Conservation (phyloP, 2,797 vertebrate genomes). For the Xenopus petersii region DNA sequence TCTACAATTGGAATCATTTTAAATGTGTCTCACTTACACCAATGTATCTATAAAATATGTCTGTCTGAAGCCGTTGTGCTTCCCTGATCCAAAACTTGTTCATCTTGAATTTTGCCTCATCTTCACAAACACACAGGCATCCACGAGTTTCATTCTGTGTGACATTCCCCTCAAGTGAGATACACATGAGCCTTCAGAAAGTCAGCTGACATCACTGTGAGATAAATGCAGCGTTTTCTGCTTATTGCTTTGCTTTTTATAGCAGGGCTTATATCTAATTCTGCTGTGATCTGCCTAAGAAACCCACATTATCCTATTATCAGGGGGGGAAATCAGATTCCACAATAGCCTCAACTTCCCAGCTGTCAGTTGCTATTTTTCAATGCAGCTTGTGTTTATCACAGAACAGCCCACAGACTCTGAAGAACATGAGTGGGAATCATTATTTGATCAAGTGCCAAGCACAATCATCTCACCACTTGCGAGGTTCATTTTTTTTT, state of each 20-base stretch:
- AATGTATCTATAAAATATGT: too few species aligned
- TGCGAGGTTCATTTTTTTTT: too few species aligned
- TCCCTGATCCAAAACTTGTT: too few species aligned
- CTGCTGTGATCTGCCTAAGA: not conserved
- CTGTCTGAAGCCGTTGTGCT: too few species aligned
- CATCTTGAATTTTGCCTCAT: too few species aligned
- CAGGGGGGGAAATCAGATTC: not conserved
- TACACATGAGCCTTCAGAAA: too few species aligned
- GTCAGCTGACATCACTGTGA: too few species aligned
- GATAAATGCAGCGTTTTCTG: not conserved
- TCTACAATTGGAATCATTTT: too few species aligned
- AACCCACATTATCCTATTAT: conserved; percentile 11
- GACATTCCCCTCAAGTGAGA: too few species aligned
- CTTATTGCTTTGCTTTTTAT: not conserved
- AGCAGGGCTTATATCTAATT: not conserved
- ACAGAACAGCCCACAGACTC: not conserved
- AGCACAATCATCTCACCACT: conserved; percentile 21
- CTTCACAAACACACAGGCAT: too few species aligned
- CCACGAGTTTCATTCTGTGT: too few species aligned
- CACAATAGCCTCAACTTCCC: not conserved
- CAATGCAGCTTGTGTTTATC: not conserved
- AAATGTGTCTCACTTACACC: too few species aligned
- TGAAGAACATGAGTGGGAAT: conserved; percentile 1
- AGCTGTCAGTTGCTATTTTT: conserved; percentile 15
- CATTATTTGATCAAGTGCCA: not conserved